Evolutionary conservation across 2,113 vertebrate species (phyloP).

Genomic region (Etia nguti): DNA sequence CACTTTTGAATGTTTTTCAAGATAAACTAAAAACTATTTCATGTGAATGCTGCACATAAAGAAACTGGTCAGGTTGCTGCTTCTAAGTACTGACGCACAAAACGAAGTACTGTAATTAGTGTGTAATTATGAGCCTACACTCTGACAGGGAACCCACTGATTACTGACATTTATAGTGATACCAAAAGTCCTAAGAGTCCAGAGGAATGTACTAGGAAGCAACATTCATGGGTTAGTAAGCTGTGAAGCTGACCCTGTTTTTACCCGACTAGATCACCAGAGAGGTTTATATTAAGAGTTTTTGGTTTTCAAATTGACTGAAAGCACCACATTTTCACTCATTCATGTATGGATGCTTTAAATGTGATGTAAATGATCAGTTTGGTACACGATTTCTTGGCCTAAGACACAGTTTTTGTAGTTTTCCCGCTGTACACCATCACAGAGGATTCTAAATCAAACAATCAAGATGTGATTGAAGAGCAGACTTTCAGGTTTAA

Average conservation of each 20-base stretch:
- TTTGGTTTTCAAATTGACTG: background rate
- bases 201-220: background rate
- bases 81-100: background rate
- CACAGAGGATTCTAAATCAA: background rate
- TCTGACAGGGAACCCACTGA: background rate
- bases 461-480: background rate
- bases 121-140: background rate
- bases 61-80: background rate
- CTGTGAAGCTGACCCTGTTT: background rate
- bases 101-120: background rate
- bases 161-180: background rate
- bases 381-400: background rate
- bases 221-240: background rate
- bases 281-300: background rate
- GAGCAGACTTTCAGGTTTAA: background rate
- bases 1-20: background rate
- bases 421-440: background rate
- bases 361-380: background rate
- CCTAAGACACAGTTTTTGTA: background rate
- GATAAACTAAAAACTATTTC: background rate
- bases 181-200: background rate
- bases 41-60: background rate
- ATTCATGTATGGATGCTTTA: background rate
- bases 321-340: background rate
- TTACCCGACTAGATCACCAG: background rate